Percentiles rank a stretch among this genome's conserved stretches.
Conservation (phyloP, 1,140 invertebrate species). For the Drosophila ercepeae region DNA sequence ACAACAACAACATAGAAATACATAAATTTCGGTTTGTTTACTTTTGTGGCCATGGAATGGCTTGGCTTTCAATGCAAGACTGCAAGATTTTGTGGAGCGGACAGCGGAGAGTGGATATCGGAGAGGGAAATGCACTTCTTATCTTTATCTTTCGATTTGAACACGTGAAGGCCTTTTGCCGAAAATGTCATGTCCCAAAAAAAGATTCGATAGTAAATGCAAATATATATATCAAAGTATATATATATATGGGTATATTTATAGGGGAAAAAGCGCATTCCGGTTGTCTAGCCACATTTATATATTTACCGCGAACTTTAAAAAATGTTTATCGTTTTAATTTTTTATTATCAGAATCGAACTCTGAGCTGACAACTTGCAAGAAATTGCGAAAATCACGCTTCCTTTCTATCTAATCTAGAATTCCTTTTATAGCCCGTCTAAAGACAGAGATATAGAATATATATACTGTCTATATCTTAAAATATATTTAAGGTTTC, state of each 20-base stretch:
- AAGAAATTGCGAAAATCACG: neutral
- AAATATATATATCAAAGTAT: neutral
- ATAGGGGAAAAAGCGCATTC: neutral
- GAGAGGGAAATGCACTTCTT: conserved; percentile 5
- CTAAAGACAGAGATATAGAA: neutral
- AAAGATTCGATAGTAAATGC: neutral
- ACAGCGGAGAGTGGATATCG: too few relatives aligned
- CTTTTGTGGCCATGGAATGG: conserved; percentile 7
- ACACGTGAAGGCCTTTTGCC: neutral
- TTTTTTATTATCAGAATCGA: neutral
- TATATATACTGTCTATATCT: neutral
- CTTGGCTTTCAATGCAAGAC: too few relatives aligned
- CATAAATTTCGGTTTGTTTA: conserved; percentile 16
- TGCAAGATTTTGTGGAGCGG: too few relatives aligned
- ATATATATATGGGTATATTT: neutral
- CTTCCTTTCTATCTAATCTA: neutral
- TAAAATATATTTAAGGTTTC: too few relatives aligned
- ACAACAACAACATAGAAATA: neutral
- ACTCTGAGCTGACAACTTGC: too few relatives aligned
- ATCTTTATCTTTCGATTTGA: neutral
- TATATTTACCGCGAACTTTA: too few relatives aligned
- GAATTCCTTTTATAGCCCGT: neutral
- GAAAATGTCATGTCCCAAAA: neutral
- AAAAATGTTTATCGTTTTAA: too few relatives aligned
- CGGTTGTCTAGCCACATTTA: too few relatives aligned